Evolutionary conservation across 2,113 vertebrate species (phyloP).

Genomic region (Calypte anna): DNA sequence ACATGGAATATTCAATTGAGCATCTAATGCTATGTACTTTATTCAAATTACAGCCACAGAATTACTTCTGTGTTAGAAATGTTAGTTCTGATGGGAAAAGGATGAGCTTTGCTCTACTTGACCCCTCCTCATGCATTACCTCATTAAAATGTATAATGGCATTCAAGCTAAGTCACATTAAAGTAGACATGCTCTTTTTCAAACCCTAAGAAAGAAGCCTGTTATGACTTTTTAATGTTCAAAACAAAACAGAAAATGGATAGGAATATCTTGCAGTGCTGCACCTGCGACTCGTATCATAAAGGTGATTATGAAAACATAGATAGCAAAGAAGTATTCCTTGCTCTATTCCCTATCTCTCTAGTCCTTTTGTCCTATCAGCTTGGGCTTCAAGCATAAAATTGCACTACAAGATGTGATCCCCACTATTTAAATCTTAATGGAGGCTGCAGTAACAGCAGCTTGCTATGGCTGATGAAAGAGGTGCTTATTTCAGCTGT

Average conservation of each 20-base stretch:
- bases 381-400: not conserved
- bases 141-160: slow-evolving; percentile 7
- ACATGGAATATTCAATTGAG: slow-evolving; percentile 46
- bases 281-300: not conserved
- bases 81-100: not conserved
- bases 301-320: not conserved
- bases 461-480: not conserved
- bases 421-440: not conserved
- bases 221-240: not conserved
- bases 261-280: not conserved
- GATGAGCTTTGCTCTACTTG: not conserved
- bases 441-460: not conserved
- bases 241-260: slow-evolving; percentile 13
- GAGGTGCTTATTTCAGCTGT: not conserved
- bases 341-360: not conserved
- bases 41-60: slow-evolving; percentile 48
- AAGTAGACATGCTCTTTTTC: not conserved
- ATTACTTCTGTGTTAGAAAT: slow-evolving; percentile 25
- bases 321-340: not conserved
- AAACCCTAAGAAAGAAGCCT: not conserved
- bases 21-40: slow-evolving; percentile 55
- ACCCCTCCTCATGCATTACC: slow-evolving; percentile 5
- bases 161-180: not conserved
- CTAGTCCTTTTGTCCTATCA: not conserved
- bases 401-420: not conserved